Evolutionary conservation across 2,888 invertebrate genomes (phyloP).

Genomic region (Conchocele bisecta): DNA sequence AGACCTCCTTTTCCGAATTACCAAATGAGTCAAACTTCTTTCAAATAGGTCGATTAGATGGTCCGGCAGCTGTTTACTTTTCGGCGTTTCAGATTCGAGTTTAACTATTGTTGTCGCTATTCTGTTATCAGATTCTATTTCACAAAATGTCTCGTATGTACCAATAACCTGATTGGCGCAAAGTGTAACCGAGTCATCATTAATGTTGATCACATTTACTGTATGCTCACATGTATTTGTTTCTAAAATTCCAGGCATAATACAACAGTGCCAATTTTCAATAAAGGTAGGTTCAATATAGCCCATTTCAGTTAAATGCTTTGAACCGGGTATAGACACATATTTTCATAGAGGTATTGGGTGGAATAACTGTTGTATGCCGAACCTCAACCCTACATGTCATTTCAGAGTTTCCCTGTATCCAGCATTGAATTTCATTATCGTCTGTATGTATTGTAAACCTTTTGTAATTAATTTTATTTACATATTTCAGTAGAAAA

Average conservation of each 20-base stretch:
- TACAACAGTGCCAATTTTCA: not conserved
- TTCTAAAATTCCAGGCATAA: not conserved
- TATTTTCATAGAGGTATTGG: not conserved
- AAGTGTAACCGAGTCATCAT: not conserved
- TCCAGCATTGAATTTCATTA: slow-evolving; percentile 8
- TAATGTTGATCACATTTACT: not conserved
- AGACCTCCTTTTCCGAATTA: no score
- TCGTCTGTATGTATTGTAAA: not conserved
- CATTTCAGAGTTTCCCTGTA: not conserved
- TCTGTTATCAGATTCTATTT: not conserved
- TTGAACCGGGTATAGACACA: slow-evolving; percentile 4
- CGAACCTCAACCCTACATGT: slow-evolving; percentile 7
- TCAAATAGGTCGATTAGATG: not conserved
- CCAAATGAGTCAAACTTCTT: no score
- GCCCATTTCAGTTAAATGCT: not conserved
- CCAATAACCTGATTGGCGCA: not conserved
- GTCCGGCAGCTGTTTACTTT: not conserved
- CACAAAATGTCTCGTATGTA: not conserved
- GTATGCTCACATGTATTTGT: not conserved
- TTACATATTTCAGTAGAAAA: slow-evolving; percentile 3
- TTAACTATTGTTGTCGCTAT: not conserved
- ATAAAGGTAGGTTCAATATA: not conserved
- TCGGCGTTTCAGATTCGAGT: not conserved
- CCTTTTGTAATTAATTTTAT: not conserved
- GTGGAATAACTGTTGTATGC: slow-evolving; percentile 1